Percentiles rank a stretch among this genome's conserved stretches.
Evolutionary conservation across 1,140 invertebrate species (phyloP).

Genomic region (Tribolium castaneum): DNA sequence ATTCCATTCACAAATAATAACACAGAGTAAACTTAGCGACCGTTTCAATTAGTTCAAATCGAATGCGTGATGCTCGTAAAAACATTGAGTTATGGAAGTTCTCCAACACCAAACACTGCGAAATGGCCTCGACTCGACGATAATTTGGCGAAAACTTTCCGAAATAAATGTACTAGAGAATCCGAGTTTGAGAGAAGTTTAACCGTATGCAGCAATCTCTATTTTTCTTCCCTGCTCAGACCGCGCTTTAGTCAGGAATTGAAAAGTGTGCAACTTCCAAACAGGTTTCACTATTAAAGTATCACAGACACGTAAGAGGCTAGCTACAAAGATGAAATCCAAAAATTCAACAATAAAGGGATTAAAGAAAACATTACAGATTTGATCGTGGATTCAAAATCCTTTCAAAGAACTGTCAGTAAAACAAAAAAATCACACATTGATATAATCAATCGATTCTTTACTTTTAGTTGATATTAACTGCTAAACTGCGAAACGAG

Average conservation of each 20-base stretch:
- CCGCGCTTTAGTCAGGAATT: not conserved
- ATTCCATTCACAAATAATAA: not conserved
- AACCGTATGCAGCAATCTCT: slow-evolving; percentile 13
- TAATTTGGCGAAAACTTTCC: slow-evolving; percentile 23
- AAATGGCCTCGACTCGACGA: slow-evolving; percentile 15
- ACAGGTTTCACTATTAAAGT: not conserved
- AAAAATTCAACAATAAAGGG: too few species aligned
- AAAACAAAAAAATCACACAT: too few species aligned
- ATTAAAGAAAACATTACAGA: too few species aligned
- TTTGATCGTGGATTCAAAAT: too few species aligned
- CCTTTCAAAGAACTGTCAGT: too few species aligned
- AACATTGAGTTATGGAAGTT: slow-evolving; percentile 26
- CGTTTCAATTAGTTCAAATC: slow-evolving; percentile 23
- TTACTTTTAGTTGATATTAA: too few species aligned
- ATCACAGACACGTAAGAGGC: not conserved
- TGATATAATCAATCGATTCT: too few species aligned
- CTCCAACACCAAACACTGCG: slow-evolving; percentile 12
- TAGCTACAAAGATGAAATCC: too few species aligned
- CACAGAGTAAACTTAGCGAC: not conserved
- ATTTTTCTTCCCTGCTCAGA: not conserved
- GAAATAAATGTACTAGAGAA: slow-evolving; percentile 36
- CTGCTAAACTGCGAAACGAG: too few species aligned
- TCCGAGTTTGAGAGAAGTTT: slow-evolving; percentile 26
- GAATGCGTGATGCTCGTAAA: slow-evolving; percentile 21
- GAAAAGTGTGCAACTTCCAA: not conserved